Evolutionary conservation across 2,888 invertebrate species (phyloP).

Genomic region (Xylota segnis): DNA sequence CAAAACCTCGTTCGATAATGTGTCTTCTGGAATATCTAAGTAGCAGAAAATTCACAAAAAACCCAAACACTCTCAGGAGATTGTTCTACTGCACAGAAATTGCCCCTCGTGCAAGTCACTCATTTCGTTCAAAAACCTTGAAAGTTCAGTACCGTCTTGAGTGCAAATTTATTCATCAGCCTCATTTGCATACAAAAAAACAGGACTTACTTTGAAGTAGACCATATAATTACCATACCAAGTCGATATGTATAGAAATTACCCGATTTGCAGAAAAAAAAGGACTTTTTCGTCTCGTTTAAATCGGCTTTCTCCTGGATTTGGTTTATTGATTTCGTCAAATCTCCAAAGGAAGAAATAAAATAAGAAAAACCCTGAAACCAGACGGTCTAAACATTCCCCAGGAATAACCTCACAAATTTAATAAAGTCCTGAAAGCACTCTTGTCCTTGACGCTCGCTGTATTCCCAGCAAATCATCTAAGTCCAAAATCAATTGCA

Average conservation of each 20-base stretch:
- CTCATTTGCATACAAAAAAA: neutral
- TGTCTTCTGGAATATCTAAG: too few species aligned
- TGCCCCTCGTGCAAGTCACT: too few species aligned
- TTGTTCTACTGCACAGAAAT: too few species aligned
- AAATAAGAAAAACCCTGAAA: neutral
- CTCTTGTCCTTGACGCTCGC: slow-evolving; percentile 51
- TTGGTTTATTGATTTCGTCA: slow-evolving; percentile 36
- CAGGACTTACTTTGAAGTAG: neutral
- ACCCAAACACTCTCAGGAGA: too few species aligned
- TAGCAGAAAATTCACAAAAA: too few species aligned
- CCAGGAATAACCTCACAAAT: slow-evolving; percentile 36
- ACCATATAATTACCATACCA: neutral
- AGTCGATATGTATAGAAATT: neutral
- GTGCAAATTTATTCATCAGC: too few species aligned
- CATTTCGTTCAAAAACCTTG: too few species aligned
- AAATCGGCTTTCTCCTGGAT: neutral
- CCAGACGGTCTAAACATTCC: slow-evolving; percentile 18
- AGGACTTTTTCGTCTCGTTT: neutral
- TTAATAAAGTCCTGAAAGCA: slow-evolving; percentile 49
- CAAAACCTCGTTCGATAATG: too few species aligned
- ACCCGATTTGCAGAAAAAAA: slow-evolving; percentile 9
- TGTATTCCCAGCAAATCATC: slow-evolving; percentile 50
- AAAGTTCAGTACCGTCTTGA: too few species aligned
- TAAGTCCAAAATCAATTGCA: slow-evolving; percentile 69
- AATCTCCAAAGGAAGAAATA: slow-evolving; percentile 1